Percentiles rank a stretch among this genome's conserved stretches.
Evolutionary conservation across 2,888 invertebrate species (phyloP).

Genomic region (Ditylenchus weischeri): DNA sequence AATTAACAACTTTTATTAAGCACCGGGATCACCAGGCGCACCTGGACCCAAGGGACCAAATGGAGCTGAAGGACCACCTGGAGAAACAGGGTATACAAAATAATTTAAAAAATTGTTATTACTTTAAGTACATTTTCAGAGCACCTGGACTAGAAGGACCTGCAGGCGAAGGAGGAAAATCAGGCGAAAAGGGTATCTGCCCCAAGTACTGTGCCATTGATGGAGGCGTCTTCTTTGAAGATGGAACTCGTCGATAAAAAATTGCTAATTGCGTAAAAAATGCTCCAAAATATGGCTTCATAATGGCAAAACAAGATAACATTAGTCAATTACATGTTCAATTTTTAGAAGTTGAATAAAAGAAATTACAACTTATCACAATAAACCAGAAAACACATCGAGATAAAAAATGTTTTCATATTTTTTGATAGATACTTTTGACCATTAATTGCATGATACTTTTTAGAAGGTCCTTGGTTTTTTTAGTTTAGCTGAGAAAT

Average conservation of each 20-base stretch:
- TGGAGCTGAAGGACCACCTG: constrained; percentile 49
- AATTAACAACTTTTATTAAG: neutral
- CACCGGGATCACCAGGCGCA: constrained; percentile 22
- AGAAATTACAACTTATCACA: too few relatives aligned
- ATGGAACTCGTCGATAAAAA: constrained; percentile 27
- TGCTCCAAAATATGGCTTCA: too few relatives aligned
- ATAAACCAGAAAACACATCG: too few relatives aligned
- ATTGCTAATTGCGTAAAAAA: neutral
- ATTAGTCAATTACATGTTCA: too few relatives aligned
- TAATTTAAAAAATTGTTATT: too few relatives aligned
- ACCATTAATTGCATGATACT: too few relatives aligned
- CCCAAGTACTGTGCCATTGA: constrained; percentile 40
- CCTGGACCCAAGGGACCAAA: constrained; percentile 36
- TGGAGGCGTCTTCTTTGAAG: constrained; percentile 41
- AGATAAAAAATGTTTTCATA: too few relatives aligned
- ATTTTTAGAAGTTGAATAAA: too few relatives aligned
- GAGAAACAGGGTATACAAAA: constrained; percentile 34
- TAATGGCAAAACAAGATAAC: too few relatives aligned
- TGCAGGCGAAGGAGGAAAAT: constrained; percentile 15
- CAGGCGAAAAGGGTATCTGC: constrained; percentile 39
- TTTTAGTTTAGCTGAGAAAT: too few relatives aligned
- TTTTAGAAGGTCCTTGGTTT: too few relatives aligned
- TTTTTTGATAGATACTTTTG: too few relatives aligned
- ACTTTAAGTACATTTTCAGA: neutral
- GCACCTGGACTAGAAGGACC: constrained; percentile 13